These are phyloP conservation scores for Halyomorpha halys DNA, from an alignment of 1,140 invertebrate genomes.

Conservation along the genomic window DNA sequence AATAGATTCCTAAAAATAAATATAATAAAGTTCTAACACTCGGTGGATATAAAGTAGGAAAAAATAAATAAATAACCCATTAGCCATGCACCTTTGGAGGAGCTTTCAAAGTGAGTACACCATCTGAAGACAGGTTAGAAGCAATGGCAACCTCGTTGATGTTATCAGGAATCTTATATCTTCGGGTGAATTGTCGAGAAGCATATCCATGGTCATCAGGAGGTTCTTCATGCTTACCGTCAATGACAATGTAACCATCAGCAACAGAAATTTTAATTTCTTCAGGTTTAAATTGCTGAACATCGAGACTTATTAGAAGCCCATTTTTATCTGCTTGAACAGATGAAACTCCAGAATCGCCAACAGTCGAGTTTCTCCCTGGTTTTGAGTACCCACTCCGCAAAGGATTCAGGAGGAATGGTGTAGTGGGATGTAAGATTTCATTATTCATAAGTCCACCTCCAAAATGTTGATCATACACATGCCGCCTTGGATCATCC, in stretches of 20 bases:
- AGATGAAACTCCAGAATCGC: conserved; percentile 5
- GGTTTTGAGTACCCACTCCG: conserved; percentile 16
- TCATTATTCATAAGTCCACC: conserved; percentile 32
- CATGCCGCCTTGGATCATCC: conserved; percentile 35
- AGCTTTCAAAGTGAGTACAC: conserved; percentile 47
- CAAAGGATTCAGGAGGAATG: conserved; percentile 30
- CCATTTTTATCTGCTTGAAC: too few species aligned
- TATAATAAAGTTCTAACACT: too few species aligned
- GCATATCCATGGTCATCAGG: conserved; percentile 50
- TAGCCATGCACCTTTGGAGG: too few species aligned
- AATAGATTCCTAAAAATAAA: too few species aligned
- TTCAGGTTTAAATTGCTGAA: conserved; percentile 67
- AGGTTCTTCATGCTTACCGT: conserved; percentile 58
- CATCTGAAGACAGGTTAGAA: conserved; percentile 51
- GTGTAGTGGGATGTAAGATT: conserved; percentile 27
- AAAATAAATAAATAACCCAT: too few species aligned
- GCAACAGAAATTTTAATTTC: conserved; percentile 61
- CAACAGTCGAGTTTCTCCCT: conserved; percentile 2
- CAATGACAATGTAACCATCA: conserved; percentile 53
- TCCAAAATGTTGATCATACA: conserved; percentile 36
- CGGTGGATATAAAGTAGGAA: too few species aligned
- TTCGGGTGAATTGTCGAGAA: conserved; percentile 49
- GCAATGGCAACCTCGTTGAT: conserved; percentile 47
- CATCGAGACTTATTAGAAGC: conserved; percentile 45
- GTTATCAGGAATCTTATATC: conserved; percentile 51